Evolutionary conservation across 2,113 vertebrate genomes (phyloP), one percentile per base, ranked within the genome.

Genomic region (Phylloscopus whistleri): DNA sequence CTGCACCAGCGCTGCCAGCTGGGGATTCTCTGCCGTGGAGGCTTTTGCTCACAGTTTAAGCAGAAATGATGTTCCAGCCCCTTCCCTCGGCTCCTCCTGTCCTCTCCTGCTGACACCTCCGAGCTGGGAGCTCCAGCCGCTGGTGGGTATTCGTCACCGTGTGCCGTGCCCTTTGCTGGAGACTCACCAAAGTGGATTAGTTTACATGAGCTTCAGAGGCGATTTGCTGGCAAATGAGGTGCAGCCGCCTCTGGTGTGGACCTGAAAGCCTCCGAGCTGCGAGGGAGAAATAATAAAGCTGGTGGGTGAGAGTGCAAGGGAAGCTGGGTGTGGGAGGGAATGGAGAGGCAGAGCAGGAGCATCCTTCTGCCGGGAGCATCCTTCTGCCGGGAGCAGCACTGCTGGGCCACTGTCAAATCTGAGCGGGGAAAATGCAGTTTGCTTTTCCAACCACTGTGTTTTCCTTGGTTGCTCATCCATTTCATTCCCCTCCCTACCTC

Each of bases 191-290:
- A 66, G 80, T 2, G 1, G 16, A 15, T 58, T 58, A 6, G 64
- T 89, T 91, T 53, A 41, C 86, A 33, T 0, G 72, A 55, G 80
- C 41, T 92, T 53, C 93, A 58, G 11, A 53, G 1, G 2, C 84
- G 33, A 81, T 96, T 94, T 55, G 80, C 80, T 43, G 87, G 76
- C 59, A 95, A 96, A 96, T 67, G 91, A 81, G 63, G 87, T 70
- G 94, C 8, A 0, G 89, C 77, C 84, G 48, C 84, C 93, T 89
- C 84, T 74, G 5, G 68, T 33, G 88, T 6, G 89, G 91, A 90
- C 76, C 64, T 22, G 76, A 59, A 19, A 43, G 56, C 48, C 55
- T 43, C 86, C 0, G 10, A 55, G 68, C 69, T 23, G 66, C 33
- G 78, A 93, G 52, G 19, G 52, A 68, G 81, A 49, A 89, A 68